Percentiles rank a stretch among this genome's conserved stretches.
These are phyloP conservation scores for Elymnias hypermnestra DNA, from an alignment of 1,140 invertebrate species.

Conservation along the genomic window DNA sequence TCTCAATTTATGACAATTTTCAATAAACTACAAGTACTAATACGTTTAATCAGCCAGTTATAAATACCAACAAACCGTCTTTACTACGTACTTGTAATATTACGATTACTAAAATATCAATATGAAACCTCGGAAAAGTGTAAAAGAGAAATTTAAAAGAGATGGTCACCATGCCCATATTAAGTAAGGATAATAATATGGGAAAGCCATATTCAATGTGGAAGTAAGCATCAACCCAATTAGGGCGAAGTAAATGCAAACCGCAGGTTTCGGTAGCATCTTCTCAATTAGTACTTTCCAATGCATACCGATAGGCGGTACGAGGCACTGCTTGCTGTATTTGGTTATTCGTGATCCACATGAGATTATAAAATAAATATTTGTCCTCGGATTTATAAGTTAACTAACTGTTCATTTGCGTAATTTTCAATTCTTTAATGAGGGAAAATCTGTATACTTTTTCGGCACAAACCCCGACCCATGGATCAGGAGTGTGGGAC, in stretches of 20 bases:
- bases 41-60: too few relatives aligned
- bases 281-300: conserved; percentile 9
- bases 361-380: not conserved
- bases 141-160: not conserved
- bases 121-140: too few relatives aligned
- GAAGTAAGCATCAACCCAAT: not conserved
- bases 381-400: not conserved
- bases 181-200: not conserved
- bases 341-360: not conserved
- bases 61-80: too few relatives aligned
- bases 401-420: too few relatives aligned
- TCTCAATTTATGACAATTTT: too few relatives aligned
- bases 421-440: too few relatives aligned
- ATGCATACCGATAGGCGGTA: conserved; percentile 6
- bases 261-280: conserved; percentile 8
- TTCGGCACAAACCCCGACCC: too few relatives aligned
- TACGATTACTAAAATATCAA: too few relatives aligned
- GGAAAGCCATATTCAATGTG: not conserved
- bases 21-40: too few relatives aligned
- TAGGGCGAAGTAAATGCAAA: conserved; percentile 6
- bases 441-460: too few relatives aligned
- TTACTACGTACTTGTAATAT: too few relatives aligned
- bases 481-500: too few relatives aligned
- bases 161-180: not conserved
- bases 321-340: conserved; percentile 2